phyloP scores from a whole-genome alignment of 2,113 vertebrate genomes.

The Anser cygnoides region DNA sequence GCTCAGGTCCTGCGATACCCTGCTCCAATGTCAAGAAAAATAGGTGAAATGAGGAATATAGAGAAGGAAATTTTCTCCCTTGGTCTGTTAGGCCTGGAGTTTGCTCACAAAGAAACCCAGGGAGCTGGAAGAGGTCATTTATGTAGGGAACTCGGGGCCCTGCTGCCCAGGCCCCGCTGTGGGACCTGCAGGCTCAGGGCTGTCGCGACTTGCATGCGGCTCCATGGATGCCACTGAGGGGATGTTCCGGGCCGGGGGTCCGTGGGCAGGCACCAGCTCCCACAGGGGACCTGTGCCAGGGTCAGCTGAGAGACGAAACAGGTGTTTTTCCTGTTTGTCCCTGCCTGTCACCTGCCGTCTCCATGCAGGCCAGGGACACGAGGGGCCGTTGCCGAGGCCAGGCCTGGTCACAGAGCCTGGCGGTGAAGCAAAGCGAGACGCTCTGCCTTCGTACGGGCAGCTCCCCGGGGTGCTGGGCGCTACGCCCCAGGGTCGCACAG shows the following conservation, averaged over 20 bases:
- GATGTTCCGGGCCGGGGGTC: neutral
- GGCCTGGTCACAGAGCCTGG: neutral
- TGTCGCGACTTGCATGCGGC: rapidly evolving
- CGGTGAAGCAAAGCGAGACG: neutral
- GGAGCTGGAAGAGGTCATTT: neutral
- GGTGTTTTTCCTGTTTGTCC: rapidly evolving
- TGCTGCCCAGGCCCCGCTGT: neutral
- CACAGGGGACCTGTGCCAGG: rapidly evolving
- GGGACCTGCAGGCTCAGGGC: neutral
- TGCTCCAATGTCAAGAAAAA: neutral
- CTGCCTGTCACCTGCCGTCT: neutral
- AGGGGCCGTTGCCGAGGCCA: neutral
- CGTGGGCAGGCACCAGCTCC: neutral
- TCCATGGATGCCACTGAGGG: neutral
- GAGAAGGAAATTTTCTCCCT: neutral
- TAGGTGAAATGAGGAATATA: neutral
- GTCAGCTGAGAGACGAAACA: neutral
- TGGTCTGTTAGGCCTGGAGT: neutral
- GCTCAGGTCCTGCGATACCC: neutral
- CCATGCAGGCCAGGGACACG: no score
- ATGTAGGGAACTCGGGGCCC: neutral
- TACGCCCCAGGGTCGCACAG: neutral
- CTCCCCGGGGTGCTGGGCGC: neutral
- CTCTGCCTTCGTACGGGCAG: neutral
- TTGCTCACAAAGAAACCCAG: neutral